Evolutionary conservation across 1,140 invertebrate species (phyloP).

Genomic region (Eueides isabella): DNA sequence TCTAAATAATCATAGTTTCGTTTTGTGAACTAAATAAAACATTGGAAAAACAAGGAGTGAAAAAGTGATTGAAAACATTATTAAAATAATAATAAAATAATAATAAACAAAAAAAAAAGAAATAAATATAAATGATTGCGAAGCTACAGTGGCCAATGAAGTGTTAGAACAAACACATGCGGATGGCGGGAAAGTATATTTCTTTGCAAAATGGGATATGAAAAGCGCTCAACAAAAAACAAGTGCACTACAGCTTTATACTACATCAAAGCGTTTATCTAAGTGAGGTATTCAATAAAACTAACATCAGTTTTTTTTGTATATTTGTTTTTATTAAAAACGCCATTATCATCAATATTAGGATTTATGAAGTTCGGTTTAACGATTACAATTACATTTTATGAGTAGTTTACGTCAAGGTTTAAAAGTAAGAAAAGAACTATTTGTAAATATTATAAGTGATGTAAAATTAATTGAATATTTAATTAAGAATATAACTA

Average conservation of each 20-base stretch:
- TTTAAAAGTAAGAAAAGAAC: conserved; percentile 76
- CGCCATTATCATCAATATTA: conserved; percentile 81
- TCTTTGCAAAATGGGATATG: conserved; percentile 27
- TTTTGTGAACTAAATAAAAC: conserved; percentile 44
- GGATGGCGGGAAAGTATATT: conserved; percentile 47
- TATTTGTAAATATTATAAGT: conserved; percentile 61
- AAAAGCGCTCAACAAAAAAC: conserved; percentile 43
- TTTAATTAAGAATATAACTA: conserved; percentile 38
- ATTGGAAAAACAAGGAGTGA: conserved; percentile 53
- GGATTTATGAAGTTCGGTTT: conserved; percentile 82
- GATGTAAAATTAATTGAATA: conserved; percentile 39
- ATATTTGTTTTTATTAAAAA: conserved; percentile 82
- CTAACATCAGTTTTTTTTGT: conserved; percentile 65
- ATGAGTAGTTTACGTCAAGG: conserved; percentile 79
- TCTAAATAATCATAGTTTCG: conserved; percentile 52
- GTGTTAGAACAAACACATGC: conserved; percentile 71
- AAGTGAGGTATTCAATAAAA: conserved; percentile 62
- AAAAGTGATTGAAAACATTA: conserved; percentile 71
- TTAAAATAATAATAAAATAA: conserved; percentile 50
- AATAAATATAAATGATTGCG: conserved; percentile 77
- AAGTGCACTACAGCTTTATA: conserved; percentile 46
- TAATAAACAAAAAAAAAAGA: conserved; percentile 57
- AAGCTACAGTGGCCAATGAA: conserved; percentile 77
- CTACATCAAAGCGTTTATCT: conserved; percentile 17
- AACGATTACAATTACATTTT: conserved; percentile 81